Evolutionary conservation across 2,797 vertebrate genomes (phyloP).

Genomic region (Selene dorsalis): DNA sequence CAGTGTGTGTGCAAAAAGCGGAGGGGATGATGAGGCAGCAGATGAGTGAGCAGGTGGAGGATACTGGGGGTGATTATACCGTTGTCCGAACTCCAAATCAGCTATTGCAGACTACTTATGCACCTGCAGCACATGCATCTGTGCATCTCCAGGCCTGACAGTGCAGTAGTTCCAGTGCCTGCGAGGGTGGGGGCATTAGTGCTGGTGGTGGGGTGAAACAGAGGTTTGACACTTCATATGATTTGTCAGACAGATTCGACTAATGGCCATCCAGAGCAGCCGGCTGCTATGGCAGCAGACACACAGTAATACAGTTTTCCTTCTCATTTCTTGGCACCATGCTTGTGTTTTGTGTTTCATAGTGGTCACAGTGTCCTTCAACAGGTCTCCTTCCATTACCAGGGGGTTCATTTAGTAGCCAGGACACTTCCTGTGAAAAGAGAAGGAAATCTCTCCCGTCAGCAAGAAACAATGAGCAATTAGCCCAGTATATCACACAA

Average conservation of each 20-base stretch:
- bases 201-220: constrained; percentile 8
- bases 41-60: constrained; percentile 52
- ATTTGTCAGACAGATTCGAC: constrained; percentile 36
- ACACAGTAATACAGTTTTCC: not conserved
- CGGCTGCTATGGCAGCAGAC: constrained; percentile 13
- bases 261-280: constrained; percentile 24
- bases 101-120: constrained; percentile 18
- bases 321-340: not conserved
- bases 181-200: no score
- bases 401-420: not conserved
- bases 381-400: not conserved
- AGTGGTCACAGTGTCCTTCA: not conserved
- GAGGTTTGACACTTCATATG: constrained; percentile 28
- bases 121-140: constrained; percentile 29
- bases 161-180: not conserved
- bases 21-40: constrained; percentile 49
- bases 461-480: constrained; percentile 16
- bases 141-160: constrained; percentile 11
- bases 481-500: constrained; percentile 35
- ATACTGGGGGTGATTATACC: constrained; percentile 34
- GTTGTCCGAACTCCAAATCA: constrained; percentile 31
- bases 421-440: constrained; percentile 22
- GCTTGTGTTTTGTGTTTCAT: not conserved
- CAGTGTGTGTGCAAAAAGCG: not conserved
- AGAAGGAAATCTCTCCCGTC: constrained; percentile 12